These are phyloP conservation scores for Drosophila birchii DNA, from an alignment of 2,888 invertebrate genomes.

Conservation along the genomic window DNA sequence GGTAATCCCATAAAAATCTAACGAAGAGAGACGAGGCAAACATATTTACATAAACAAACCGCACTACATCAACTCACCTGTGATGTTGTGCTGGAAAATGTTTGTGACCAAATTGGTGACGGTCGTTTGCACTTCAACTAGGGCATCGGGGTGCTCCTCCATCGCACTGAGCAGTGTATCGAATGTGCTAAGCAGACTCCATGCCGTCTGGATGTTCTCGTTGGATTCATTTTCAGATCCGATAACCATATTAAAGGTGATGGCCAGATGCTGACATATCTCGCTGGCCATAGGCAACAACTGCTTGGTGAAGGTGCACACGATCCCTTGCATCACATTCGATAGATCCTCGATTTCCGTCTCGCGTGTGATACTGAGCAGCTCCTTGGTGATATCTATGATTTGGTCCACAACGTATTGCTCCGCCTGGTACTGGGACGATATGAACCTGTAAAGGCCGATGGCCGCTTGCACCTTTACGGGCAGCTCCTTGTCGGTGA, in stretches of 20 bases:
- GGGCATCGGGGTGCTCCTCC: conserved; percentile 92
- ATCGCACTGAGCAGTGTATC: conserved; percentile 97
- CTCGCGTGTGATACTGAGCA: conserved; percentile 95
- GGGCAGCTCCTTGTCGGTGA: conserved; percentile 95
- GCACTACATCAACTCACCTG: conserved; percentile 86
- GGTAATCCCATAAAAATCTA: neutral
- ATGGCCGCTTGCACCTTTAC: conserved; percentile 99
- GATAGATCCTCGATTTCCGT: conserved; percentile 99
- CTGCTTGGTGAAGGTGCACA: conserved; percentile 94
- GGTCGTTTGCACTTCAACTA: conserved; percentile 95
- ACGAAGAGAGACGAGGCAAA: neutral
- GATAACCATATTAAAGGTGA: conserved; percentile 90
- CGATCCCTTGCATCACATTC: conserved; percentile 96
- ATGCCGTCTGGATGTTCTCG: conserved; percentile 98
- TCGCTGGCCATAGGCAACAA: conserved; percentile 96
- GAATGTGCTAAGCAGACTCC: conserved; percentile 98
- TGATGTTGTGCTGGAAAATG: conserved; percentile 92
- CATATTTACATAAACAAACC: neutral
- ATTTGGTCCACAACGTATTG: conserved; percentile 91
- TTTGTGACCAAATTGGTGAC: conserved; percentile 95
- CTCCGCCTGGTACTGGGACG: conserved; percentile 91
- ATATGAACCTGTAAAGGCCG: conserved; percentile 95
- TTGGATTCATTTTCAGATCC: conserved; percentile 95
- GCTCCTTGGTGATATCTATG: conserved; percentile 92
- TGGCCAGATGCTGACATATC: conserved; percentile 96